Evolutionary conservation across 2,797 vertebrate species (phyloP), one percentile per base, ranked within the genome.

Genomic region (Emydoidea blandingii): DNA sequence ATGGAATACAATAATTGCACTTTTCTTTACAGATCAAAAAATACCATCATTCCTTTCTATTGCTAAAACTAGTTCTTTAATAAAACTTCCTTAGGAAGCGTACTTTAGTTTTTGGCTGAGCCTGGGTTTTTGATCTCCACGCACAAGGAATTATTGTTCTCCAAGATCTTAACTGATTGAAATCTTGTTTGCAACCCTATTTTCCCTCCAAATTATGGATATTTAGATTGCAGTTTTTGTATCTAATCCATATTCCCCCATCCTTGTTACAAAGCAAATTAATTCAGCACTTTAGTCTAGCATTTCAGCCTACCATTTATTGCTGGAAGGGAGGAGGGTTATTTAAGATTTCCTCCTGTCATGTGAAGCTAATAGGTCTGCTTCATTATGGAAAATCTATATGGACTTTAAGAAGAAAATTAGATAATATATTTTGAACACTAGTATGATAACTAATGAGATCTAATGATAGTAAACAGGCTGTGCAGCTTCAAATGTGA

Each of bases 311-410:
- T 97, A 92, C 56, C 96, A 97, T 97, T 97, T 96, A 91, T 91
- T 97, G 97, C 93, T 97, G 97, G 97, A 98, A 98, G 88, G 97
- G 96, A 98, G 88, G 74, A 96, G 93, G 96, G 94, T 98, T 97
- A 97, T 98, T 98, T 98, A 98, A 98, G 97, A 98, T 97, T 98
- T 97, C 91, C 92, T 98, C 95, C 93, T 98, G 96, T 76, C 86
- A 97, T 94, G 94, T 97, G 98, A 97, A 97, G 97, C 97, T 98
- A 98, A 98, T 98, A 98, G 95, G 94, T 92, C 95, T 98, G 96
- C 95, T 98, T 98, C 97, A 98, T 98, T 98, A 97, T 94, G 89
- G 94, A 94, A 97, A 98, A 98, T 96, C 83, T 96, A 76, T 96
- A 97, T 82, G 92, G 80, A 83, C 97, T 97, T 97, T 96, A 96